phyloP scores from a whole-genome alignment of 2,888 invertebrate species.

The Pteria penguin region DNA sequence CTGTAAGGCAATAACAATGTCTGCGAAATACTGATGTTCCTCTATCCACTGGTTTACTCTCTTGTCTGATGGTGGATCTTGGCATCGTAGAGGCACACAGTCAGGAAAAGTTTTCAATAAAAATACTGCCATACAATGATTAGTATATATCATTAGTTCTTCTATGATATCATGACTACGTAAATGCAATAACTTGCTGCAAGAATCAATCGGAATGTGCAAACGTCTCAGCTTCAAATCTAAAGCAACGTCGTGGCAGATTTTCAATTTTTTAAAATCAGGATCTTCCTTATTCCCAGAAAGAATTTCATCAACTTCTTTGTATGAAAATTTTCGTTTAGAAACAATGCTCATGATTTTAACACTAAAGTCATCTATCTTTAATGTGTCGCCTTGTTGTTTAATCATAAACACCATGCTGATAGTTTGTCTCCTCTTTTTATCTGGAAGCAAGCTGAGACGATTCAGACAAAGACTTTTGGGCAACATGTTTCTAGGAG shows the following conservation, averaged over 20 bases:
- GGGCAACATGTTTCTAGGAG: conserved; percentile 53
- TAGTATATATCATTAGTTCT: conserved; percentile 44
- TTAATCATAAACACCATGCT: conserved; percentile 41
- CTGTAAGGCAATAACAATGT: conserved; percentile 38
- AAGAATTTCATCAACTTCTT: conserved; percentile 42
- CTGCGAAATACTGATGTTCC: conserved; percentile 14
- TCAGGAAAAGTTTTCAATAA: conserved; percentile 12
- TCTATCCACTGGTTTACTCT: conserved; percentile 33
- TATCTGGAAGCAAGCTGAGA: conserved; percentile 46
- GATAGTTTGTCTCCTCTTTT: conserved; percentile 47
- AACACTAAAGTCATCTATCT: not conserved
- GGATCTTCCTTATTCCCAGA: not conserved
- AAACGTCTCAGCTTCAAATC: conserved; percentile 35
- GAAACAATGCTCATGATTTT: conserved; percentile 38
- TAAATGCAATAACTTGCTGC: not conserved
- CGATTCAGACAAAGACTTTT: conserved; percentile 44
- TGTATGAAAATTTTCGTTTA: conserved; percentile 39
- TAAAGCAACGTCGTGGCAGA: conserved; percentile 39
- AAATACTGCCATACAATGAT: conserved; percentile 27
- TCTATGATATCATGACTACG: conserved; percentile 43
- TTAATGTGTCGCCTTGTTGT: conserved; percentile 5
- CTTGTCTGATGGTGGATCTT: conserved; percentile 36
- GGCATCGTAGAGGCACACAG: conserved; percentile 38
- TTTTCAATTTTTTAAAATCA: conserved; percentile 22
- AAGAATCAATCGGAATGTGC: conserved; percentile 15